A percentile compares a stretch with the other conserved stretches of the same genome.
Conservation (phyloP, 2,888 invertebrate genomes). For the Geotrupes spiniger region DNA sequence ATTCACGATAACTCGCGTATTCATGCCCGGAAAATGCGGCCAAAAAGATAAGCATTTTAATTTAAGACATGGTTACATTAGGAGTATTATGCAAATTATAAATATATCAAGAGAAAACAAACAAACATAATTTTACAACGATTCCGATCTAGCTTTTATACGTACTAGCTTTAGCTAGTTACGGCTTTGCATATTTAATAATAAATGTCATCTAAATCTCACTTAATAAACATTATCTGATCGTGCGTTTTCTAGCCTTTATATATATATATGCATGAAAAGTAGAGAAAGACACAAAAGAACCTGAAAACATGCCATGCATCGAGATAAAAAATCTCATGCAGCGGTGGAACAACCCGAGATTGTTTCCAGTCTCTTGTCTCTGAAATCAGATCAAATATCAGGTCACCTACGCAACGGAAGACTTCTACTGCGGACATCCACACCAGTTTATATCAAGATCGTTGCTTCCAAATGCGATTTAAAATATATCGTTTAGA, state of each 20-base stretch:
- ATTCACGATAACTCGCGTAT: too few species aligned
- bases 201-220: not conserved
- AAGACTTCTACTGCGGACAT: not conserved
- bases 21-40: too few species aligned
- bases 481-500: too few species aligned
- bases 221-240: slow-evolving; percentile 5
- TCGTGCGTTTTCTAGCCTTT: not conserved
- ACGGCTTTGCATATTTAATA: slow-evolving; percentile 3
- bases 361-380: slow-evolving; percentile 4
- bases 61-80: too few species aligned
- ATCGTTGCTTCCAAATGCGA: too few species aligned
- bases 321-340: slow-evolving; percentile 1
- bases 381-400: slow-evolving; percentile 4
- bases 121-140: too few species aligned
- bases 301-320: not conserved
- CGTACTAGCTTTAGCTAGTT: not conserved
- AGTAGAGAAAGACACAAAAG: not conserved
- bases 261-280: slow-evolving; percentile 2
- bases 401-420: not conserved
- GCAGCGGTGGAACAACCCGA: not conserved
- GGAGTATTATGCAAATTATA: too few species aligned
- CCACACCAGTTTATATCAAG: too few species aligned
- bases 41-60: too few species aligned
- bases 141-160: too few species aligned
- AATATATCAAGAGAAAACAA: too few species aligned